Conservation (phyloP, 2,113 vertebrate species). For the cattle (Bos taurus) region DNA sequence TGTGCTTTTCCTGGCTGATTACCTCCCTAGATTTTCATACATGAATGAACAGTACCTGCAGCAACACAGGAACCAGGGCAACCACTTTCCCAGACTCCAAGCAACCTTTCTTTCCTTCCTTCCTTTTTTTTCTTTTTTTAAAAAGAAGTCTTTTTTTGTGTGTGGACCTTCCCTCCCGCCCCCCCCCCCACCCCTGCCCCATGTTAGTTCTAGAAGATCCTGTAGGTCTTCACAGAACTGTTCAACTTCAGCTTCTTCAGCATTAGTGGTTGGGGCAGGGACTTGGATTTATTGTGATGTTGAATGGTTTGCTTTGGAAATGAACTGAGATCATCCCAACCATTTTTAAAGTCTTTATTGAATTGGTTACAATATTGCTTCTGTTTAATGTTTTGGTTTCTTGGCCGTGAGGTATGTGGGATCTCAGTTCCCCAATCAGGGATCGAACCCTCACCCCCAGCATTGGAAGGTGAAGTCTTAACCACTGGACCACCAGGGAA, state of each 20-base stretch:
- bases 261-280: neutral
- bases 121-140: neutral
- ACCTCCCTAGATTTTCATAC: conserved; percentile 49
- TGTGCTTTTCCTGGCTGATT: conserved; percentile 15
- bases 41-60: conserved; percentile 15
- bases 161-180: neutral
- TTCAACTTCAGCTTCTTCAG: neutral
- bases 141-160: neutral
- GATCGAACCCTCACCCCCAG: neutral
- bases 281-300: neutral
- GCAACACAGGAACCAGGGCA: conserved; percentile 1
- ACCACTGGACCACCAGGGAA: neutral
- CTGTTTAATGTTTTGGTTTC: neutral
- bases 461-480: neutral
- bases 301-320: neutral
- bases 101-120: neutral
- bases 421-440: neutral
- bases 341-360: neutral
- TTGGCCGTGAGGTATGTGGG: rapidly evolving
- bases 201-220: neutral
- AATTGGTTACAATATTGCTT: neutral
- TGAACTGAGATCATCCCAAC: neutral
- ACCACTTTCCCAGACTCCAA: neutral
- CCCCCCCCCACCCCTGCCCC: too few species aligned
- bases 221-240: neutral